phyloP scores from a whole-genome alignment of 2,888 invertebrate species.

The Lottia gigantea region DNA sequence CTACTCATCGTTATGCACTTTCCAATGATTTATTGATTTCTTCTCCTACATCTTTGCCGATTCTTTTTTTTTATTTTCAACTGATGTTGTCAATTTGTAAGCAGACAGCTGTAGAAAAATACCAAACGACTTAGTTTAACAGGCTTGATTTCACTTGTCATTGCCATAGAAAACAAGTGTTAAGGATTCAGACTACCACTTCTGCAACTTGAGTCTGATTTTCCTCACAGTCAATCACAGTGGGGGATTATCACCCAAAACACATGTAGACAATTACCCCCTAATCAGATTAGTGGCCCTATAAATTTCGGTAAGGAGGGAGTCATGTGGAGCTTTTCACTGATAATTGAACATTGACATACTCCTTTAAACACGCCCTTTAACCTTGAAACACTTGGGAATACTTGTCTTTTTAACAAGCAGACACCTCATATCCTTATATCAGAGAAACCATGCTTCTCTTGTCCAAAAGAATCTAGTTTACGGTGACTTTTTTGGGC shows the following conservation, averaged over 20 bases:
- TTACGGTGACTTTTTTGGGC: too few relatives aligned
- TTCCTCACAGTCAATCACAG: not conserved
- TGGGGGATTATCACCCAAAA: slow-evolving; percentile 2
- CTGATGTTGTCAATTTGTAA: slow-evolving; percentile 7
- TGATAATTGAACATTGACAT: not conserved
- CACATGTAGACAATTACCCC: slow-evolving; percentile 2
- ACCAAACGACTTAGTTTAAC: slow-evolving; percentile 5
- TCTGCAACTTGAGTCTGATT: slow-evolving; percentile 4
- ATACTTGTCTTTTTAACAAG: too few relatives aligned
- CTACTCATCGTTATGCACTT: too few relatives aligned
- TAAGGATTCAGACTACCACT: not conserved
- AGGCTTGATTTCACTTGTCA: not conserved
- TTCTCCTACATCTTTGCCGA: too few relatives aligned
- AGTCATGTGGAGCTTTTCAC: not conserved
- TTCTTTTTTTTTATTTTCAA: not conserved
- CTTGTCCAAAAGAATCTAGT: too few relatives aligned
- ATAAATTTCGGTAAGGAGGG: slow-evolving; percentile 1
- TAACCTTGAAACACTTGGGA: too few relatives aligned
- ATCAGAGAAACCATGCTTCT: too few relatives aligned
- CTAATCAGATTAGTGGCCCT: not conserved
- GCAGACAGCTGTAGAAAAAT: not conserved
- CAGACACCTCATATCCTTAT: too few relatives aligned
- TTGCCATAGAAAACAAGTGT: not conserved
- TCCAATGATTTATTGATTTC: too few relatives aligned
- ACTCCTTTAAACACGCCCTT: not conserved